These are phyloP conservation scores for Galeruca laticollis DNA, from an alignment of 2,888 invertebrate species.

Conservation along the genomic window DNA sequence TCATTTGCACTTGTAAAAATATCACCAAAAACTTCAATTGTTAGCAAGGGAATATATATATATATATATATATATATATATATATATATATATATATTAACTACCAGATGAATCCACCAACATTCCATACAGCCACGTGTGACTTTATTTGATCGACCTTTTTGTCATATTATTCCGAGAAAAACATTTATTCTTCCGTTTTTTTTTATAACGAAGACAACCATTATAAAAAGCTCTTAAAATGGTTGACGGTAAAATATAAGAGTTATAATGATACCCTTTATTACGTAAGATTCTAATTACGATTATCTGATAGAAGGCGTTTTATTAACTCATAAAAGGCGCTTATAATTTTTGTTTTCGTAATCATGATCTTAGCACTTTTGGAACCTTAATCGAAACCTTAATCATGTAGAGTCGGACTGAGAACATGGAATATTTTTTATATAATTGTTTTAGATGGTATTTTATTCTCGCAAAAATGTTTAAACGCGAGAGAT, in stretches of 20 bases:
- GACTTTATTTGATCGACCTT: no score
- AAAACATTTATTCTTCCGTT: background rate
- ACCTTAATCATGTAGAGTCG: conserved; percentile 10
- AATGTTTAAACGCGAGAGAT: background rate
- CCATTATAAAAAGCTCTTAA: background rate
- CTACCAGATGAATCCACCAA: no score
- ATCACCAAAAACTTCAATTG: no score
- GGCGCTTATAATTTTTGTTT: conserved; percentile 16
- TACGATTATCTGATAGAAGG: conserved; percentile 28
- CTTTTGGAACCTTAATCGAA: conserved; percentile 23
- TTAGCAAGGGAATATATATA: no score
- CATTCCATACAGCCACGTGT: no score
- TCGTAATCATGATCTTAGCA: conserved; percentile 29
- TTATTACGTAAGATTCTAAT: conserved; percentile 30
- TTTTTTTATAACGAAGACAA: background rate
- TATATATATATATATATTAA: no score
- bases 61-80: no score
- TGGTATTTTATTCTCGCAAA: background rate
- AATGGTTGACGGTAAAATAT: conserved; percentile 3
- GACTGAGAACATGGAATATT: background rate
- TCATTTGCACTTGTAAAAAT: no score
- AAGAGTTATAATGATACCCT: conserved; percentile 22
- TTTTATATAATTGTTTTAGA: no score
- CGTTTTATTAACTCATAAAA: conserved; percentile 27
- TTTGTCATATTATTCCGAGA: background rate